Percentiles rank a stretch among this genome's conserved stretches.
phyloP scores from a whole-genome alignment of 2,797 vertebrate genomes.

The Stomatorhinus walkeri region DNA sequence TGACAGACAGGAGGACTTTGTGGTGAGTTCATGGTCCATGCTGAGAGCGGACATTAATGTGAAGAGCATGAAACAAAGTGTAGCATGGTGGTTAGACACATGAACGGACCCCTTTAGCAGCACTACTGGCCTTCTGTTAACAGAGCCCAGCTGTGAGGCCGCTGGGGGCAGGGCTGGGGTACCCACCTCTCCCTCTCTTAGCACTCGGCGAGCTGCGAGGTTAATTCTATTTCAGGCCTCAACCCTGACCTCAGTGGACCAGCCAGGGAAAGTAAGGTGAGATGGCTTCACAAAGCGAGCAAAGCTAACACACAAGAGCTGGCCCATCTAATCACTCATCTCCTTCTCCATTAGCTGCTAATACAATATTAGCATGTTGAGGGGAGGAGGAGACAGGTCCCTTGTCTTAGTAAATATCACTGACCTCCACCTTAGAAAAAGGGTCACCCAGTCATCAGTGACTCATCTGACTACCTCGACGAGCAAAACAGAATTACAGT shows the following conservation, averaged over 20 bases:
- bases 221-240: constrained; percentile 16
- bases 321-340: neutral
- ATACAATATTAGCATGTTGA: neutral
- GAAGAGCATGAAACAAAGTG: neutral
- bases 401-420: neutral
- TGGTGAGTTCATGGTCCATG: neutral
- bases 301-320: neutral
- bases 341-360: neutral
- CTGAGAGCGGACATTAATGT: neutral
- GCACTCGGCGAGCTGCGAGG: neutral
- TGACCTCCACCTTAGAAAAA: neutral
- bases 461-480: neutral
- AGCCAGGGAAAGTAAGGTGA: neutral
- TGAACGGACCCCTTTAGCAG: neutral
- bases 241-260: constrained; percentile 8
- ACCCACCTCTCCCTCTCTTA: neutral
- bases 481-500: neutral
- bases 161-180: neutral
- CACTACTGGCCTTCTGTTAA: neutral
- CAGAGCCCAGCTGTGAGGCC: neutral
- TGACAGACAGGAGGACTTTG: neutral
- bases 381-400: neutral
- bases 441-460: neutral
- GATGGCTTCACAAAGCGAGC: neutral
- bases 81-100: neutral